A percentile compares a stretch with the other conserved stretches of the same genome.
Conservation (phyloP, 2,888 invertebrate species). For the Conus canariensis region DNA sequence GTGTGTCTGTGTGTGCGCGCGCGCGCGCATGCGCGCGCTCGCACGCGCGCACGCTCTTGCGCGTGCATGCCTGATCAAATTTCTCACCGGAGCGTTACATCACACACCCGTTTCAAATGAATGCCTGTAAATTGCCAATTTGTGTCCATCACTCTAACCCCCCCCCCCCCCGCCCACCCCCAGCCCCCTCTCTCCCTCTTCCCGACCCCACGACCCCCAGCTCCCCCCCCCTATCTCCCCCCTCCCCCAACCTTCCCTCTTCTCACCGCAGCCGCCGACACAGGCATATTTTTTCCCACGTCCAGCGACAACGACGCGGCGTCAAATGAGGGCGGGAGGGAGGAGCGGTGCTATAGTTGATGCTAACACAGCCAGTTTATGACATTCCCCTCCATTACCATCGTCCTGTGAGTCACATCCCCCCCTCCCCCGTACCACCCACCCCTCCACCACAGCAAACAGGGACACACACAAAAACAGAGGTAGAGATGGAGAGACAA, state of each 20-base stretch:
- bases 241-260: neutral
- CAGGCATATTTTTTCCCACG: neutral
- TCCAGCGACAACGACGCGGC: neutral
- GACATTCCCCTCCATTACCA: constrained; percentile 23
- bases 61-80: neutral
- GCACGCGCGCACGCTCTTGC: neutral
- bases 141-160: neutral
- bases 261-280: neutral
- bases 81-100: neutral
- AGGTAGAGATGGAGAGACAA: no score
- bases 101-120: constrained; percentile 3
- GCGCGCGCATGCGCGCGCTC: neutral
- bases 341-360: constrained; percentile 6
- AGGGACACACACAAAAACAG: neutral
- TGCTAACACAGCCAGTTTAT: constrained; percentile 24
- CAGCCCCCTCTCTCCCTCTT: neutral
- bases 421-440: neutral
- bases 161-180: neutral
- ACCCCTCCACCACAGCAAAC: no score
- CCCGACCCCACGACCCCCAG: neutral
- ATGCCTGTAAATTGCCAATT: constrained; percentile 30
- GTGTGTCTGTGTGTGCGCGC: neutral
- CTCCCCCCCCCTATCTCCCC: neutral
- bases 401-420: neutral
- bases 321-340: neutral